phyloP scores from a whole-genome alignment of 2,797 vertebrate species.

The Danio albolineatus region DNA sequence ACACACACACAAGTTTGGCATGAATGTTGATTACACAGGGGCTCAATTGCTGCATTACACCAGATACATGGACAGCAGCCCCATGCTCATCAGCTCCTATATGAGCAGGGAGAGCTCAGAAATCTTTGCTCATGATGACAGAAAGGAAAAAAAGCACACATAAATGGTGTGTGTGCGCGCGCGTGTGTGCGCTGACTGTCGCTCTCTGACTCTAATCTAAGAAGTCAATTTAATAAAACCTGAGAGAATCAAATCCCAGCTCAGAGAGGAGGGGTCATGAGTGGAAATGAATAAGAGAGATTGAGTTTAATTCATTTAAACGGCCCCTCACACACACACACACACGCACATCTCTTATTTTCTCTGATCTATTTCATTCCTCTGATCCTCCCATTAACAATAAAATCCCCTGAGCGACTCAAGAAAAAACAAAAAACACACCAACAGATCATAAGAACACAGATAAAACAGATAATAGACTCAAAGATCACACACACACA shows the following conservation, averaged over 20 bases:
- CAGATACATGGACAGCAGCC: not conserved
- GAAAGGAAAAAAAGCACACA: not conserved
- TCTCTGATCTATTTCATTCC: constrained; percentile 3
- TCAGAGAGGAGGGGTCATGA: constrained; percentile 43
- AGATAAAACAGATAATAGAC: constrained; percentile 21
- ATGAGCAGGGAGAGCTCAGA: constrained; percentile 19
- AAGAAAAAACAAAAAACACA: not conserved
- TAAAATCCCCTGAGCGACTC: constrained; percentile 18
- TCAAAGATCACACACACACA: constrained; percentile 8
- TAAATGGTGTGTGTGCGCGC: not conserved
- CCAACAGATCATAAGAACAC: constrained; percentile 16
- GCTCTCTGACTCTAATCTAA: constrained; percentile 30
- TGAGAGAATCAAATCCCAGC: constrained; percentile 49
- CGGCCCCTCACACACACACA: not conserved
- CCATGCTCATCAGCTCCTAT: constrained; percentile 21
- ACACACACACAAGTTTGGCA: not conserved
- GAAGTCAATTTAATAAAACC: constrained; percentile 50
- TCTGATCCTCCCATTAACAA: constrained; percentile 36
- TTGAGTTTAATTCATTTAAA: constrained; percentile 47
- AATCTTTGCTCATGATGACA: constrained; percentile 5
- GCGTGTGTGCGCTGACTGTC: not conserved
- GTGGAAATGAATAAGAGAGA: constrained; percentile 45
- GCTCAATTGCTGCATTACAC: not conserved
- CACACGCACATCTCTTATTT: not conserved
- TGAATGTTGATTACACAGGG: constrained; percentile 34